Percentiles rank a stretch among this genome's conserved stretches.
Evolutionary conservation across 2,888 invertebrate genomes (phyloP).

Genomic region (Ditula angustiorana): DNA sequence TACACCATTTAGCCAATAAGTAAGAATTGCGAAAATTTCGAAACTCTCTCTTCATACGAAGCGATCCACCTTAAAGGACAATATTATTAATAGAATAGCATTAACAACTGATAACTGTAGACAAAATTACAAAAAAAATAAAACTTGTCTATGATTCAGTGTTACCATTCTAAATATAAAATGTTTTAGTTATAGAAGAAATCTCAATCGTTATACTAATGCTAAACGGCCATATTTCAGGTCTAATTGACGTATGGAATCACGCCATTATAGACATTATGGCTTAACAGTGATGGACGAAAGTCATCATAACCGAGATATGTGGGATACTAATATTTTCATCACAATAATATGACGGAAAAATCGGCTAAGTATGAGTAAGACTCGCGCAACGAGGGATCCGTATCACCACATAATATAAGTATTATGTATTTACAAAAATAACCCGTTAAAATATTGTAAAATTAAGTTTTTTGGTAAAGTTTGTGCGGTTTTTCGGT

Average conservation of each 20-base stretch:
- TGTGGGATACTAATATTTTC: not conserved
- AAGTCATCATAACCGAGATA: slow-evolving; percentile 28
- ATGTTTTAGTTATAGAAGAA: slow-evolving; percentile 39
- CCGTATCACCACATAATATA: too few relatives aligned
- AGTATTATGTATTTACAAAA: too few relatives aligned
- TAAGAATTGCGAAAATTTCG: too few relatives aligned
- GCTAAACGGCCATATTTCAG: slow-evolving; percentile 44
- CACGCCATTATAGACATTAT: slow-evolving; percentile 29
- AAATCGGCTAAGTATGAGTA: too few relatives aligned
- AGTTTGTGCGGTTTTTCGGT: too few relatives aligned
- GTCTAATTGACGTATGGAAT: slow-evolving; percentile 41
- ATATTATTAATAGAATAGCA: not conserved
- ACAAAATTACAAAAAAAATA: not conserved
- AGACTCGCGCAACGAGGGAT: too few relatives aligned
- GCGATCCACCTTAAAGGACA: too few relatives aligned
- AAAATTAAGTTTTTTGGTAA: too few relatives aligned
- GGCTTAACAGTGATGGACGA: slow-evolving; percentile 25
- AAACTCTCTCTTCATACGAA: too few relatives aligned
- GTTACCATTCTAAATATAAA: slow-evolving; percentile 28
- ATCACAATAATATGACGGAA: not conserved
- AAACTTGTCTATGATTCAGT: slow-evolving; percentile 38
- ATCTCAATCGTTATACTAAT: slow-evolving; percentile 43
- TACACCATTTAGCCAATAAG: too few relatives aligned
- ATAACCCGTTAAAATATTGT: too few relatives aligned
- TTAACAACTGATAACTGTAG: not conserved